Evolutionary conservation across 1,140 invertebrate species (phyloP), one percentile per base, ranked within the genome.

Genomic region (Drosophila ironensis): DNA sequence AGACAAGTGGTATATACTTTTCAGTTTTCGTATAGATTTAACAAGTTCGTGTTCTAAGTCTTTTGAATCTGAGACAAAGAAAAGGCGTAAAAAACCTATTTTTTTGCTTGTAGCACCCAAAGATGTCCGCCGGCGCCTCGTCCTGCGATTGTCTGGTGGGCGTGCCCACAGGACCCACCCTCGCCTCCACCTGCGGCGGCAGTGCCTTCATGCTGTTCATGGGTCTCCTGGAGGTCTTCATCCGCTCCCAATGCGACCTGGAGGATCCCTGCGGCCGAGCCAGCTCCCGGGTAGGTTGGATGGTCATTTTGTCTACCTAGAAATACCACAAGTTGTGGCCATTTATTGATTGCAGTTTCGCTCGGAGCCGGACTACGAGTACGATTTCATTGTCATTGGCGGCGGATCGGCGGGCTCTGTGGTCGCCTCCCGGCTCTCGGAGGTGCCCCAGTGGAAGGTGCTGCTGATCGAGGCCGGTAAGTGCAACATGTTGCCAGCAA

Each of bases 381-480:
- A 97, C 90, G 95, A 96, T 90, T 97, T 96, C 90, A 94, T 97
- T 63, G 93, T 97, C 16, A 94, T 98, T 47, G 97, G 97, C 1
- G 96, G 95, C 3, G 97, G 97, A 0, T 96, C 96, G 8, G 95
- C 95, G 0, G 96, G 96, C 5, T 93, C 94, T 11, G 96, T 95
- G 17, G 94, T 96, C 7, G 96, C 96, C 4, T 94, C 95, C 2
- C 92, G 96, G 30, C 91, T 97, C 19, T 94, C 94, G 0, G 95
- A 96, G 78, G 93, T 96, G 22, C 93, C 93, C 0, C 92, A 95
- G 72, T 95, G 94, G 93, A 94, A 93, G 42, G 95, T 97, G 2
- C 89, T 97, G 38, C 90, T 97, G 9, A 88, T 98, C 24, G 97
- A 97, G 92, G 96, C 96, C 56, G 95, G 95, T 88, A 91, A 91